Evolutionary conservation across 2,797 vertebrate genomes (phyloP), one percentile per base, ranked within the genome.

Genomic region (Sphenodon punctatus): DNA sequence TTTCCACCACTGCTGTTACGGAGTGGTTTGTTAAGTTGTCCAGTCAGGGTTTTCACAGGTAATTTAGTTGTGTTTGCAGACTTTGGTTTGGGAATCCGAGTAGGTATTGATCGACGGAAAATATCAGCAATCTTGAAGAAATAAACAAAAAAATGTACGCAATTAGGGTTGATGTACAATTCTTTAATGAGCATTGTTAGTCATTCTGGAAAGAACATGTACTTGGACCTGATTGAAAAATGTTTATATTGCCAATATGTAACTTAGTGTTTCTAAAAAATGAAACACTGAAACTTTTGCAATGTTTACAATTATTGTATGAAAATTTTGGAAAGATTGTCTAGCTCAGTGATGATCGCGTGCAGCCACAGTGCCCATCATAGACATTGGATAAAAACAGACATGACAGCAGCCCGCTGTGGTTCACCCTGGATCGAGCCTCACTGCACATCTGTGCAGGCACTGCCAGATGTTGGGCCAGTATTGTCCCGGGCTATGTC

Each of bases 41-140:
- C 89, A 1, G 67, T 68, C 16, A 88, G 61, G 14, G n/a, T 80
- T 91, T 87, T 89, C 84, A 76, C 92, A 25, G 94, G 91, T 86
- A 91, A 89, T 91, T 96, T 97, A 67, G 93, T 94, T 84, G 95
- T 89, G 77, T 82, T 78, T 63, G 43, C 94, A 80, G 96, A 86
- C 93, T 97, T 98, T 34, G 97, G 96, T 96, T 97, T 98, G 84
- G 98, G 98, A 84, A 97, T 98, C 73, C 95, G 92, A 27, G 97
- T 97, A 36, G 98, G 97, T 73, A 95, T 92, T 66, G 96, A 94
- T 27, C 87, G 95, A 70, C 86, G 96, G 89, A 96, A 96, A 56
- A 94, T 93, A 85, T 98, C 97, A 56, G 96, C 93, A 75, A 97
- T 97, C 98, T 99, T 94, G 84, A 84, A 88, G 64, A 94, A 92